phyloP scores from a whole-genome alignment of 2,888 invertebrate species.

The Rapana venosa region DNA sequence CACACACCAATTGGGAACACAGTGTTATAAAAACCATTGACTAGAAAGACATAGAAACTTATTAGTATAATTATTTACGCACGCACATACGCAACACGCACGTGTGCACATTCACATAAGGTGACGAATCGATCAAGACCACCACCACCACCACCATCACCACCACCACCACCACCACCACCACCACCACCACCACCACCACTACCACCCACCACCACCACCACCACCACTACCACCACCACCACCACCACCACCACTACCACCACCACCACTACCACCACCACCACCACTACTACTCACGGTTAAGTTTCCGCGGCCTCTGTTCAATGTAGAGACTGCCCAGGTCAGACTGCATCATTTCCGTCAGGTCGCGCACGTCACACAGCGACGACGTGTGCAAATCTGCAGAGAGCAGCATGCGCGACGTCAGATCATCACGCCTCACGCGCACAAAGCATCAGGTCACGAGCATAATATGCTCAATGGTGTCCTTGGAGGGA shows the following conservation, averaged over 20 bases:
- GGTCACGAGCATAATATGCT: too few relatives aligned
- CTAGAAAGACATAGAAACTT: too few relatives aligned
- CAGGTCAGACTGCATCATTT: conserved; percentile 28
- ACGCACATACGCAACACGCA: background rate
- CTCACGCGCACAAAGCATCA: too few relatives aligned
- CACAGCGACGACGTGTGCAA: conserved; percentile 7
- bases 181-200: background rate
- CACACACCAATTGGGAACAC: too few relatives aligned
- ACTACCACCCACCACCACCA: background rate
- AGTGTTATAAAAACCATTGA: too few relatives aligned
- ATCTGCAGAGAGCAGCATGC: background rate
- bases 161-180: background rate
- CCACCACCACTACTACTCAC: conserved; percentile 21
- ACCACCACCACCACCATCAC: background rate
- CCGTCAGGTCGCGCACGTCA: conserved; percentile 14
- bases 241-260: background rate
- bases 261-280: background rate
- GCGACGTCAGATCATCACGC: background rate
- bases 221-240: background rate
- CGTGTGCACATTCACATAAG: background rate
- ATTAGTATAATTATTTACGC: background rate
- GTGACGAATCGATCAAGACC: background rate
- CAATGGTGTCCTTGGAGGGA: too few relatives aligned
- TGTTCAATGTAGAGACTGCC: conserved; percentile 31
- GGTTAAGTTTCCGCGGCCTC: background rate